Evolutionary conservation across 2,797 vertebrate species (phyloP).

Genomic region (Muscicapa striata): DNA sequence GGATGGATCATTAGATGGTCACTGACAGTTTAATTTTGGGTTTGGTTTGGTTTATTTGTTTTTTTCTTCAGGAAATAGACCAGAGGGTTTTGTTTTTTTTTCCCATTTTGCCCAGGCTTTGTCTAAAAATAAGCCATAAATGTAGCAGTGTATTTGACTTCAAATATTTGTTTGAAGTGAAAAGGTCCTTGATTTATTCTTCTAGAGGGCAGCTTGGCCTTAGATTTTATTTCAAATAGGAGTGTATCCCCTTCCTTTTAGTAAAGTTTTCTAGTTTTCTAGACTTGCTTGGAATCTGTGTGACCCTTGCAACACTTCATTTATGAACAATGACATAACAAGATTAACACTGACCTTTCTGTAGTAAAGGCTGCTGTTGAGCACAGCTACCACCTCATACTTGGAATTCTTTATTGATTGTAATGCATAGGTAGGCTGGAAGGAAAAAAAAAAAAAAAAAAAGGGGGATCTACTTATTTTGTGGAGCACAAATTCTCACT

Average conservation of each 20-base stretch:
- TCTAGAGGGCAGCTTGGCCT: not conserved
- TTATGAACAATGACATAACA: not conserved
- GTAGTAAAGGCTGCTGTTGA: not conserved
- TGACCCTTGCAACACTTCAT: not conserved
- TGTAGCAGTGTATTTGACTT: not conserved
- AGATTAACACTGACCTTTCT: slow-evolving; percentile 38
- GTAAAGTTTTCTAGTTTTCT: slow-evolving; percentile 25
- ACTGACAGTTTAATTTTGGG: not conserved
- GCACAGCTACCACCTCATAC: not conserved
- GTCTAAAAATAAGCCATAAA: slow-evolving; percentile 5
- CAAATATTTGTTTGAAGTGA: not conserved
- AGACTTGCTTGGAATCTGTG: not conserved
- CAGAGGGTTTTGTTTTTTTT: not conserved
- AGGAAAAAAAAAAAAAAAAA: not conserved
- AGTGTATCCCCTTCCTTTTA: not conserved
- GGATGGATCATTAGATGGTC: not conserved
- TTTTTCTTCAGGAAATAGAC: not conserved
- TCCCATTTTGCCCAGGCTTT: not conserved
- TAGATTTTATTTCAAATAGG: slow-evolving; percentile 42
- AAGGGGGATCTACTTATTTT: not conserved
- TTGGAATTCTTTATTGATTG: not conserved
- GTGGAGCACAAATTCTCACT: not conserved
- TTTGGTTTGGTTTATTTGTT: not conserved
- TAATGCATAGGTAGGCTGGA: not conserved
- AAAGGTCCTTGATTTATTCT: not conserved